A percentile compares a stretch with the other conserved stretches of the same genome.
Evolutionary conservation across 2,888 invertebrate species (phyloP).

Genomic region (Rambutsinella grinnellia): DNA sequence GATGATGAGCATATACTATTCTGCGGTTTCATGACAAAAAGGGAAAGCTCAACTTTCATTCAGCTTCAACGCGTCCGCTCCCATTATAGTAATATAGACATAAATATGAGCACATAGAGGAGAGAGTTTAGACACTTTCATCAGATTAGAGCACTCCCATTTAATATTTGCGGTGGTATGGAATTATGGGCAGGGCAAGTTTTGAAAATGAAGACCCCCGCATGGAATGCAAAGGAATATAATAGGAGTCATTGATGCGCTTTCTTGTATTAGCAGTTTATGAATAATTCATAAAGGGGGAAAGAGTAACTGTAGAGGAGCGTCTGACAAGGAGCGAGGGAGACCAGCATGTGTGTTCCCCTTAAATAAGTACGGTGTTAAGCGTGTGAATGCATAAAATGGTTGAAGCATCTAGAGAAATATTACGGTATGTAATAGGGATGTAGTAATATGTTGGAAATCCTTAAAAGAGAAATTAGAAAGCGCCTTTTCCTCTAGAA

Average conservation of each 20-base stretch:
- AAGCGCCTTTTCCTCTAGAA: too few species aligned
- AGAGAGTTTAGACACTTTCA: too few species aligned
- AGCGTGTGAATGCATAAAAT: not conserved
- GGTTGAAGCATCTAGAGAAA: constrained; percentile 25
- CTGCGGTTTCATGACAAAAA: constrained; percentile 42
- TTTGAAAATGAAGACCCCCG: too few species aligned
- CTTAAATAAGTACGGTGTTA: too few species aligned
- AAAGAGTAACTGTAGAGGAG: constrained; percentile 41
- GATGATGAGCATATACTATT: too few species aligned
- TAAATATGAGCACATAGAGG: too few species aligned
- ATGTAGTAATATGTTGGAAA: not conserved
- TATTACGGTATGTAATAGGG: constrained; percentile 36
- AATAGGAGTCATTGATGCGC: constrained; percentile 58
- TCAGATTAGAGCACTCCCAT: too few species aligned
- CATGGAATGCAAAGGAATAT: too few species aligned
- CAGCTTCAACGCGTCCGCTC: constrained; percentile 27
- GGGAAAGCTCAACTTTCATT: constrained; percentile 41
- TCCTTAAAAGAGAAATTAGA: not conserved
- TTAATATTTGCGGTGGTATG: too few species aligned
- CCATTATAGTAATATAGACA: too few species aligned
- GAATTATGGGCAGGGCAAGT: too few species aligned
- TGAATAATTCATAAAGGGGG: constrained; percentile 54
- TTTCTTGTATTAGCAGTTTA: constrained; percentile 59
- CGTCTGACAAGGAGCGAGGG: constrained; percentile 15
- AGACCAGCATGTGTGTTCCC: too few species aligned